Base-by-base conservation (phyloP, 2,888 invertebrate genomes). In the Dascillus cervinus region DNA sequence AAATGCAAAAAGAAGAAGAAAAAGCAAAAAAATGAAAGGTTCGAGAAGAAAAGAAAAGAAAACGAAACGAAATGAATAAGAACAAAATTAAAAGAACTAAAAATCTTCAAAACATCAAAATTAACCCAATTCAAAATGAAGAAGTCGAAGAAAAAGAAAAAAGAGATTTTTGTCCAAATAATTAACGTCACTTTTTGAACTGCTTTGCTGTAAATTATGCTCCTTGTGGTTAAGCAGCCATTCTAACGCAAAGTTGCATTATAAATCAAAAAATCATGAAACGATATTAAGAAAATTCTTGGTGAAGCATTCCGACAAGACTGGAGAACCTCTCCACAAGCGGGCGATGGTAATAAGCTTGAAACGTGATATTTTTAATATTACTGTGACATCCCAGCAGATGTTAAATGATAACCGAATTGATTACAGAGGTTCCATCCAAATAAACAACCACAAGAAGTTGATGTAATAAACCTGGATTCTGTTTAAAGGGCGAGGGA, bases 241-340 rank as follows among this genome's bases (percentile, higher is more conserved):
- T 20, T 56, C 61, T 2, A 63, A 64, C 40, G 71, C 73, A 2
- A 65, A 64, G 32, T 50, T 67, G 38, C 74, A 74, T 43, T 74
- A 74, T 43, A 64, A 66, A 28, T 72, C 73, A 0, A 72, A 69
- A 43, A 62, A 65, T 13, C 74, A 74, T 44, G 67, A 70, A 29
- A 71, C 70, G 29, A 70, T 69, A 44, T 61, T 73, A 1, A 58
- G 59, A 19, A 58, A 58, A 13, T 74, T 66, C 63, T 44, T 74
- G 24, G 52, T 60, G 2, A 63, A 63, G 2, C 59, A 65, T 53
- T 46, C 62, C 1, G 55, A 54, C 34, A 51, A 50, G 43, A 65
- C 61, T 4, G 67, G 66, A 3, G 60, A 65, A 42, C 64, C 67
- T 0, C 39, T 64, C 26, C 65, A 64, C 41, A 58, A 62, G 37